phyloP scores from a whole-genome alignment of 2,888 invertebrate species.

The Chymomyza fuscimana region DNA sequence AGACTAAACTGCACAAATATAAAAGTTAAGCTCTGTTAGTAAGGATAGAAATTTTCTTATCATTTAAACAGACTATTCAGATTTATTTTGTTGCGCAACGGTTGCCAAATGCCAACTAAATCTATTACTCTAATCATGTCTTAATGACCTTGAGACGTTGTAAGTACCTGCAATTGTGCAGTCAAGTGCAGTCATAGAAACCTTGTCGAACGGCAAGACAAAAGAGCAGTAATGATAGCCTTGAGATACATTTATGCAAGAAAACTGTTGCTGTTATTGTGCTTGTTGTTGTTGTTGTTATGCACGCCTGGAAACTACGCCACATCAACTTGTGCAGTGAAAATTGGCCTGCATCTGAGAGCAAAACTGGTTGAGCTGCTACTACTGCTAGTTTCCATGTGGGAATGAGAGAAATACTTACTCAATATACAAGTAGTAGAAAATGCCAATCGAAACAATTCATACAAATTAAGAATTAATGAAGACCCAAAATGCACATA shows the following conservation, averaged over 20 bases:
- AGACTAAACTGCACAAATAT: background rate
- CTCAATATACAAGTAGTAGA: background rate
- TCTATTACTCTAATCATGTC: background rate
- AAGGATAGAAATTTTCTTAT: background rate
- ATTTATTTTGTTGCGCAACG: background rate
- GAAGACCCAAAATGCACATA: constrained; percentile 19
- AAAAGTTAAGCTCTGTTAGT: no score
- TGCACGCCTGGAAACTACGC: background rate
- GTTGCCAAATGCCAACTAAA: background rate
- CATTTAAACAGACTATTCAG: background rate
- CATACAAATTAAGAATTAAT: background rate
- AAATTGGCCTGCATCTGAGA: constrained; percentile 29
- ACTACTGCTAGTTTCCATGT: background rate
- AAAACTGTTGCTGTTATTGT: constrained; percentile 37
- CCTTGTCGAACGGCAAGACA: background rate
- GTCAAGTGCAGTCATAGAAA: background rate
- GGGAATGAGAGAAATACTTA: background rate
- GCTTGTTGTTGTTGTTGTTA: constrained; percentile 7
- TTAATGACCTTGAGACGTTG: background rate
- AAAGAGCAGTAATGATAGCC: background rate
- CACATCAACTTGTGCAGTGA: constrained; percentile 20
- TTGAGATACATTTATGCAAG: constrained; percentile 23
- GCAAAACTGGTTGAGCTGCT: constrained; percentile 51
- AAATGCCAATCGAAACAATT: background rate
- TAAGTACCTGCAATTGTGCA: background rate